Base-by-base conservation (phyloP, 2,797 vertebrate species). In the Salmo trutta region DNA sequence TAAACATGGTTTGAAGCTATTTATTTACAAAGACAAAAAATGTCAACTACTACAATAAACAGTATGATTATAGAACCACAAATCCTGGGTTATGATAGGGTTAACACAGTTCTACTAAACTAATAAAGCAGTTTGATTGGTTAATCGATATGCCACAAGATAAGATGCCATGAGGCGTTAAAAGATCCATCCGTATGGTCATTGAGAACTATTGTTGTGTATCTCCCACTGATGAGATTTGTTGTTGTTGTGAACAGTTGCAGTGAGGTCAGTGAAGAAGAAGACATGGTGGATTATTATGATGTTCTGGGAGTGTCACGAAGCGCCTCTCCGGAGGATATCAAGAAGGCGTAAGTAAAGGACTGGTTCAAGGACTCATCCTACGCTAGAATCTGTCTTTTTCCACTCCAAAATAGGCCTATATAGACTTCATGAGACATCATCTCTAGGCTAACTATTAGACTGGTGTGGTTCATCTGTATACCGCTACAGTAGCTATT, bases 321-420 rank as follows among this genome's bases (percentile, higher is more conserved):
- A 81, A 94, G 89, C 52, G 95, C 98, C 85, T 92, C 96, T 0
- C 94, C 93, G 54, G 98, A 99, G 1, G 98, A 99, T 88, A 98
- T 99, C 88, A 99, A 98, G 91, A 98, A 98, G 90, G 97, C 97
- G 97, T 99, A 94, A 97, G 96, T 97, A 87, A 71, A 70, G 78
- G 14, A 16, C 41, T 10, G 2, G 10, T 47, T 10, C 41, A 47
- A 41, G 8, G 8, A 47, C 41, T 47, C 41, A 47, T 3, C 8
- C 41, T 47, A 47, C 2, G 2, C 10, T 47, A 47, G 3, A 47
- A 12, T 47, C 41, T 47, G 41, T 47, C 41, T 47, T 10, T 47
- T 47, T 47, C 10, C 41, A 14, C 41, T 3, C 41, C 41, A 14
- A 14, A 47, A 47, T 47, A 47, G 10, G 3, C 41, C 41, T 14